Conservation (phyloP, 2,888 invertebrate genomes). For the Elmis aenea region DNA sequence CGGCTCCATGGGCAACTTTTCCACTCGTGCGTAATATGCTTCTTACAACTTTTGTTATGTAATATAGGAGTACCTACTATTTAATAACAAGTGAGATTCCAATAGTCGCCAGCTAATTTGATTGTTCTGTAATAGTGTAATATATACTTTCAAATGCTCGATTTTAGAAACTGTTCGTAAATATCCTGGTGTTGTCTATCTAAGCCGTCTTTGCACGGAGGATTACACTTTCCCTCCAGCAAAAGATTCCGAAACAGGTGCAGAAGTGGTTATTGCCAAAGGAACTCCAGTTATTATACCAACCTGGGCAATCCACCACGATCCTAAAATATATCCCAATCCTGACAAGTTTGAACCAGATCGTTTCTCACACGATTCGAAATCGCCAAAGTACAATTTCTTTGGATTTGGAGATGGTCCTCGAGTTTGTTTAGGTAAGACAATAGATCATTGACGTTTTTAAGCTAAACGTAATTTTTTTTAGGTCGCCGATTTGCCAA, state of each 20-base stretch:
- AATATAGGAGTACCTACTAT: no score
- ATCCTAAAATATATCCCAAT: slow-evolving; percentile 40
- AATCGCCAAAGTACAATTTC: slow-evolving; percentile 30
- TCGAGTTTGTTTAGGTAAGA: slow-evolving; percentile 34
- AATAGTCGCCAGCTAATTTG: no score
- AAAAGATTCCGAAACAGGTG: slow-evolving; percentile 6
- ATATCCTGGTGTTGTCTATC: slow-evolving; percentile 10
- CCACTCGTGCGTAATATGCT: no score
- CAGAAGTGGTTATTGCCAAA: slow-evolving; percentile 13
- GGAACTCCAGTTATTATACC: slow-evolving; percentile 37
- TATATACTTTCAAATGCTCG: no score
- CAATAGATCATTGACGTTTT: no score
- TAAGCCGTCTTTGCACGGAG: slow-evolving; percentile 14
- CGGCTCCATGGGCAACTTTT: no score
- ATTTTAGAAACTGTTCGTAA: slow-evolving; percentile 15
- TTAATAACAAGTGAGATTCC: no score
- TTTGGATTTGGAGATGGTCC: slow-evolving; percentile 39
- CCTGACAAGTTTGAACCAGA: slow-evolving; percentile 44
- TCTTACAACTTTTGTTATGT: no score
- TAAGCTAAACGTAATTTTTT: no score
- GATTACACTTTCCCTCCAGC: slow-evolving; percentile 12
- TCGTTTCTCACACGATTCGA: slow-evolving; percentile 37
- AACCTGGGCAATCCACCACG: slow-evolving; percentile 36
- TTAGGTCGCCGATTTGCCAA: no score
- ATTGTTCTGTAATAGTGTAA: no score